Percentiles rank a stretch among this genome's conserved stretches.
These are phyloP conservation scores for Geopemphigus sp. DNA, from an alignment of 1,140 invertebrate species.

Conservation along the genomic window DNA sequence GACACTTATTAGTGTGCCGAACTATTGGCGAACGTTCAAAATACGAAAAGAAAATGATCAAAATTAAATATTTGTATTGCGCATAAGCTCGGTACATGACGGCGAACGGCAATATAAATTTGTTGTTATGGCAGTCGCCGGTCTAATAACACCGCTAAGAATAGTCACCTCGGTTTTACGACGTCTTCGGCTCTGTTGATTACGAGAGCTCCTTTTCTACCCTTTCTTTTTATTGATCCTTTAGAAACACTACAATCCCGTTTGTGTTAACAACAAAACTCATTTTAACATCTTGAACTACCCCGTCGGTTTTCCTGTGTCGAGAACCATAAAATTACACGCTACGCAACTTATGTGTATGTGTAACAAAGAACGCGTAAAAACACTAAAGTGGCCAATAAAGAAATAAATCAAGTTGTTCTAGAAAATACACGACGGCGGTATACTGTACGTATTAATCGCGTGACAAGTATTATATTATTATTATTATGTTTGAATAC, in stretches of 20 bases:
- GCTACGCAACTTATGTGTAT: not conserved
- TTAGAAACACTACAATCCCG: not conserved
- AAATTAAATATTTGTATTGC: not conserved
- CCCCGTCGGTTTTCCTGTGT: not conserved
- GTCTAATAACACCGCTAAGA: slow-evolving; percentile 4
- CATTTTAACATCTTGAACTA: slow-evolving; percentile 20
- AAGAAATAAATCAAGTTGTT: not conserved
- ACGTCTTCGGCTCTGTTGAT: slow-evolving; percentile 12
- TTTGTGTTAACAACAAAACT: slow-evolving; percentile 1
- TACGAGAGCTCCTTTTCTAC: not conserved
- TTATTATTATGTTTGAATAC: too few species aligned
- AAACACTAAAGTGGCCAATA: not conserved
- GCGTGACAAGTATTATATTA: too few species aligned
- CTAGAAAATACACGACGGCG: too few species aligned
- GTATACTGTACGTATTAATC: too few species aligned
- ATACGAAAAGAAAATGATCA: not conserved
- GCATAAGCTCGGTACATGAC: not conserved
- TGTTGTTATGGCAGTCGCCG: not conserved
- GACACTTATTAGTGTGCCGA: not conserved
- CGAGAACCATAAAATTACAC: not conserved
- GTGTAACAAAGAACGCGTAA: not conserved
- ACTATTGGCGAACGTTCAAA: not conserved
- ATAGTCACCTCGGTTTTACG: slow-evolving; percentile 15
- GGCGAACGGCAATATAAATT: not conserved
- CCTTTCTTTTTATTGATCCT: slow-evolving; percentile 29